A percentile compares a stretch with the other conserved stretches of the same genome.
Conservation (phyloP, 2,888 invertebrate genomes). For the Elgonia sp. region DNA sequence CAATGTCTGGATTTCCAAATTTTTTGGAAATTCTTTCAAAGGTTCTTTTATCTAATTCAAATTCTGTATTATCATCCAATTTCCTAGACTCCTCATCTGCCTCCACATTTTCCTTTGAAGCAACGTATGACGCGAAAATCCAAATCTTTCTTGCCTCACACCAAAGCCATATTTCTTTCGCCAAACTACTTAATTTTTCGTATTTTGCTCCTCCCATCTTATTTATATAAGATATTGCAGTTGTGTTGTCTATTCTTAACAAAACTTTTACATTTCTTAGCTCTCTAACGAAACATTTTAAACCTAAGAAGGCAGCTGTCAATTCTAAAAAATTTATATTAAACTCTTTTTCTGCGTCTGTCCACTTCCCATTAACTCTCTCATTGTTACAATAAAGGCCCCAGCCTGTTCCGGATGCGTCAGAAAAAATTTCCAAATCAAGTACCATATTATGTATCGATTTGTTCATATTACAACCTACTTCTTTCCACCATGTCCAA, state of each 20-base stretch:
- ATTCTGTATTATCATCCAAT: slow-evolving; percentile 62
- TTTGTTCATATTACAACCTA: slow-evolving; percentile 30
- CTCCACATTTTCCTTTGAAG: slow-evolving; percentile 56
- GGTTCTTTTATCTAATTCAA: slow-evolving; percentile 27
- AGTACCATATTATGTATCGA: slow-evolving; percentile 37
- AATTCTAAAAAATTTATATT: slow-evolving; percentile 74
- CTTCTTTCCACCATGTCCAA: slow-evolving; percentile 64
- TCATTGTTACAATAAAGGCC: slow-evolving; percentile 48
- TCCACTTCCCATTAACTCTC: slow-evolving; percentile 54
- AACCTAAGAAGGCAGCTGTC: slow-evolving; percentile 66
- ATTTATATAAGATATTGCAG: slow-evolving; percentile 65
- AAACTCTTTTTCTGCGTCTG: slow-evolving; percentile 30
- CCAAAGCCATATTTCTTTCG: slow-evolving; percentile 65
- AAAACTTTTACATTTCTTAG: slow-evolving; percentile 52
- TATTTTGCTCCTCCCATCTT: slow-evolving; percentile 59
- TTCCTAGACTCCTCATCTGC: slow-evolving; percentile 62
- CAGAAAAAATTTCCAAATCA: slow-evolving; percentile 68
- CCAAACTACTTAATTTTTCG: slow-evolving; percentile 55
- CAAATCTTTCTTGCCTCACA: slow-evolving; percentile 61
- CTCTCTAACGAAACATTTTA: slow-evolving; percentile 71
- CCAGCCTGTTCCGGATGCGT: slow-evolving; percentile 72
- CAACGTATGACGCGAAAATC: slow-evolving; percentile 65
- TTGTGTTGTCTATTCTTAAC: slow-evolving; percentile 75
- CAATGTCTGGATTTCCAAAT: slow-evolving; percentile 65
- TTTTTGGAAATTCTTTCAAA: slow-evolving; percentile 22